Evolutionary conservation across 2,888 invertebrate species (phyloP).

Genomic region (Heterodera filipjevi): DNA sequence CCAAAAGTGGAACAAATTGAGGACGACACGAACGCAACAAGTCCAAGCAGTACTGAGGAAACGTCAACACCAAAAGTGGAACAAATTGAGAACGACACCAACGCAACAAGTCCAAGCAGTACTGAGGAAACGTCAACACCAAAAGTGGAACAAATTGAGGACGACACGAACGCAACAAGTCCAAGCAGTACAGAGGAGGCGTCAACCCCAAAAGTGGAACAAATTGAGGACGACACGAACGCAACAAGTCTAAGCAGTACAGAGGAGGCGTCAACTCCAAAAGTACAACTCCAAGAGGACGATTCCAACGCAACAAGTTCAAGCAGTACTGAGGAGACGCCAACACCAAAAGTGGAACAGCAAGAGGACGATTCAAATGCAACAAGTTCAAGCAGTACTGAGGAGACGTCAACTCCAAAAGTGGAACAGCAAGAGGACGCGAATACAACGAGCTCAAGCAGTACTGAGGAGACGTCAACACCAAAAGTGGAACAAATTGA

Average conservation of each 20-base stretch:
- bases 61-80: neutral
- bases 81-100: neutral
- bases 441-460: neutral
- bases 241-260: neutral
- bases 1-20: conserved; percentile 4
- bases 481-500: neutral
- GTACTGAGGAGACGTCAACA: conserved; percentile 10
- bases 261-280: neutral
- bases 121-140: neutral
- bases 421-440: conserved; percentile 3
- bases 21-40: neutral
- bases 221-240: neutral
- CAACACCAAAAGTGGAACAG: neutral
- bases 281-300: neutral
- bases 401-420: neutral
- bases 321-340: neutral
- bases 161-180: conserved; percentile 8
- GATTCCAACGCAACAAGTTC: conserved; percentile 1
- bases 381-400: neutral
- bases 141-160: neutral
- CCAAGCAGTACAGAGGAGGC: neutral
- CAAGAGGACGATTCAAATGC: neutral
- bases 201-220: neutral
- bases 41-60: conserved; percentile 3
- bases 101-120: neutral